Evolutionary conservation across 2,113 vertebrate species (phyloP).

Genomic region (Glareola pratincola): DNA sequence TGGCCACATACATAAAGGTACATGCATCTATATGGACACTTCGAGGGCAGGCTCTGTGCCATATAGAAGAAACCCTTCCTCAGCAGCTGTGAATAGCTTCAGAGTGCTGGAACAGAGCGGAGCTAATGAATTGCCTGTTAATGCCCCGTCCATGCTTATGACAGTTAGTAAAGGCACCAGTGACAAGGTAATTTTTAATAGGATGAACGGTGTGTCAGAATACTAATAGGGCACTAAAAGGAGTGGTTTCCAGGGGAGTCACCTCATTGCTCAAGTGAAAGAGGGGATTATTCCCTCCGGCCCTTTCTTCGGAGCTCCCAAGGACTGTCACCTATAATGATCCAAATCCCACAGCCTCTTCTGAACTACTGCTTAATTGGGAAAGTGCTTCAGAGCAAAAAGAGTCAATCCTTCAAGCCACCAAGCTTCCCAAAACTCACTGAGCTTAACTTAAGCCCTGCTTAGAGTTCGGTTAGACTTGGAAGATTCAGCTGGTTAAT

Average conservation of each 20-base stretch:
- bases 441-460: background rate
- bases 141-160: constrained; percentile 32
- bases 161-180: constrained; percentile 22
- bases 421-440: background rate
- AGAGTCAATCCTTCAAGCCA: background rate
- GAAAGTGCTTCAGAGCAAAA: background rate
- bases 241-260: constrained; percentile 6
- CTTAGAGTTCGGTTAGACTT: background rate
- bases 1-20: background rate
- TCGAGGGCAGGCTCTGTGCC: background rate
- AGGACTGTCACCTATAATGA: constrained; percentile 25
- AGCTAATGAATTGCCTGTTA: constrained; percentile 47
- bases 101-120: background rate
- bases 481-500: background rate
- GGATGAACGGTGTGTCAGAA: constrained; percentile 52
- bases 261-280: constrained; percentile 11
- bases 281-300: constrained; percentile 12
- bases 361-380: constrained; percentile 10
- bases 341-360: background rate
- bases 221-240: constrained; percentile 60
- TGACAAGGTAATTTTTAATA: constrained; percentile 55
- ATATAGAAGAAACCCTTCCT: background rate
- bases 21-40: background rate
- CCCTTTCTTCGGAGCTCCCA: background rate
- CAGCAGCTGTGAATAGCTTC: background rate